A percentile compares a stretch with the other conserved stretches of the same genome.
Conservation (phyloP, 2,888 invertebrate species). For the Eupithecia insigniata region DNA sequence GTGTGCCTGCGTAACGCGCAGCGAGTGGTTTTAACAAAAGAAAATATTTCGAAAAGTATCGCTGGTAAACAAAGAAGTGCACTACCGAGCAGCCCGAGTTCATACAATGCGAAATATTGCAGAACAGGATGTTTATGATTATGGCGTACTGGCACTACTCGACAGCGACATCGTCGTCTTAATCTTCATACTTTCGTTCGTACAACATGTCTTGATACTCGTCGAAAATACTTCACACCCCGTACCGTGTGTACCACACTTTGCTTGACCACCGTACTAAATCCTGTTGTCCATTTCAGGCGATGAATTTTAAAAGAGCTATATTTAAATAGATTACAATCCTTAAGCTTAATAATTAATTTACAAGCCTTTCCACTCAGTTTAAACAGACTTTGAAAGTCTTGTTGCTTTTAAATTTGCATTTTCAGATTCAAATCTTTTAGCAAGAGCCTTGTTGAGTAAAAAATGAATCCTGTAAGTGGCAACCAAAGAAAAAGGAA, state of each 20-base stretch:
- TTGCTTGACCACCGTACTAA: constrained; percentile 13
- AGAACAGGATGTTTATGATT: constrained; percentile 79
- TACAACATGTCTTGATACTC: constrained; percentile 59
- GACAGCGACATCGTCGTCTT: constrained; percentile 56
- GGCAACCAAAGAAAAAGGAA: constrained; percentile 16
- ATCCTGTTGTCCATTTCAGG: constrained; percentile 25
- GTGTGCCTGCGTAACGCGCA: constrained; percentile 62
- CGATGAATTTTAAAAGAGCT: constrained; percentile 38
- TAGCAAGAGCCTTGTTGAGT: constrained; percentile 25
- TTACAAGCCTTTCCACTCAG: constrained; percentile 54
- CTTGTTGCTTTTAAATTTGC: constrained; percentile 52
- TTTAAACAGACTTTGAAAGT: constrained; percentile 53
- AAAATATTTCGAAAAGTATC: constrained; percentile 80
- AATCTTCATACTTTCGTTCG: constrained; percentile 69
- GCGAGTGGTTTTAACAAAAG: constrained; percentile 79
- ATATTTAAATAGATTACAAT: constrained; percentile 43
- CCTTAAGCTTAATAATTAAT: constrained; percentile 54
- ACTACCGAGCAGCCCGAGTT: constrained; percentile 66
- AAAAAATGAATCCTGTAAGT: constrained; percentile 32
- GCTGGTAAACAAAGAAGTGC: constrained; percentile 78
- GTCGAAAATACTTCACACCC: constrained; percentile 36
- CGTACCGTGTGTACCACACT: constrained; percentile 7
- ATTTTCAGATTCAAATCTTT: constrained; percentile 48
- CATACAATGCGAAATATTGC: constrained; percentile 79
- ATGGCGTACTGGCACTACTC: constrained; percentile 69